Conservation (phyloP, 2,888 invertebrate species). For the Pseudococcus viburni region DNA sequence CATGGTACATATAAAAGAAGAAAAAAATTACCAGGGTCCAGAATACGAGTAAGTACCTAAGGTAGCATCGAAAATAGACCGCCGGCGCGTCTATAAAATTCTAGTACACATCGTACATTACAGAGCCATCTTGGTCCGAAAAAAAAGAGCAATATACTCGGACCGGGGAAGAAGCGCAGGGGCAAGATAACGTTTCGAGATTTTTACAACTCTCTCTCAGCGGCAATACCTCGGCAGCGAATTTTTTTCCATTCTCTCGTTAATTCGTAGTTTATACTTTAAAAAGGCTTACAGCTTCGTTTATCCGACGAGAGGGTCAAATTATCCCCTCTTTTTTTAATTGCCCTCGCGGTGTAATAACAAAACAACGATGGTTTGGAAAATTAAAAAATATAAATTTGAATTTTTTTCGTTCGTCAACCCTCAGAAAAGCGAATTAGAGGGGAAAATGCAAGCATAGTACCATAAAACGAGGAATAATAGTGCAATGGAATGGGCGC, state of each 20-base stretch:
- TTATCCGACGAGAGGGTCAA: not conserved
- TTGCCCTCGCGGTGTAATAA: conserved; percentile 36
- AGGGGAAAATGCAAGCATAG: conserved; percentile 7
- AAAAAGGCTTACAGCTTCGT: not conserved
- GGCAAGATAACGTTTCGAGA: not conserved
- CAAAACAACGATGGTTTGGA: conserved; percentile 19
- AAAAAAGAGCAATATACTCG: not conserved
- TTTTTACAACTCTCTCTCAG: not conserved
- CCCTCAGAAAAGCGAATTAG: not conserved
- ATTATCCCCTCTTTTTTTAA: conserved; percentile 27
- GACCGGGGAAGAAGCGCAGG: not conserved
- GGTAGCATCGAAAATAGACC: not conserved
- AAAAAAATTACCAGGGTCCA: not conserved
- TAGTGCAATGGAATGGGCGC: not conserved
- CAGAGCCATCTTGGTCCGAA: not conserved
- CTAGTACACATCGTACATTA: not conserved
- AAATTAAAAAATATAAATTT: conserved; percentile 48
- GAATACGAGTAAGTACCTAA: not conserved
- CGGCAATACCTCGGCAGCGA: not conserved
- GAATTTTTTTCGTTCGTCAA: conserved; percentile 2
- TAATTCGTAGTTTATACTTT: not conserved
- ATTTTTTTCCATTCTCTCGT: not conserved
- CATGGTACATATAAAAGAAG: not conserved
- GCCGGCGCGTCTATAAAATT: not conserved
- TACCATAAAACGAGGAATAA: not conserved